These are phyloP conservation scores for Antheraea pernyi DNA, from an alignment of 1,140 invertebrate species.

Conservation along the genomic window DNA sequence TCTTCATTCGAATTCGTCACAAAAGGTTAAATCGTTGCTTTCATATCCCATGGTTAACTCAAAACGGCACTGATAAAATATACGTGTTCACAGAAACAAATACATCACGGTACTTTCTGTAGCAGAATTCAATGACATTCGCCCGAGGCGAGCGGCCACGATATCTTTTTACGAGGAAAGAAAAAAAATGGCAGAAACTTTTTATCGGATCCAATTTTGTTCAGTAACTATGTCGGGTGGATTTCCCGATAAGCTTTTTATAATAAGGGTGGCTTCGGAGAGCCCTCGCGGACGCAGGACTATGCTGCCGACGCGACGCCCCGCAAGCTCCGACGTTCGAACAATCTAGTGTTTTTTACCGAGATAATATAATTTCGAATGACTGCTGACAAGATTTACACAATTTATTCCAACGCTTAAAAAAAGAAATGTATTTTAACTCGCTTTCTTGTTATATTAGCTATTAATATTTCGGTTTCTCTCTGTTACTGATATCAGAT, in stretches of 20 bases:
- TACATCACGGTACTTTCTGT: slow-evolving; percentile 35
- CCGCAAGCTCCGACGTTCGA: not conserved
- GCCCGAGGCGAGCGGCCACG: slow-evolving; percentile 36
- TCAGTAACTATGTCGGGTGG: slow-evolving; percentile 46
- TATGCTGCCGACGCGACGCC: not conserved
- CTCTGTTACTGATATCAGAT: no score
- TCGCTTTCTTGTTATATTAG: no score
- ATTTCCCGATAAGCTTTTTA: slow-evolving; percentile 55
- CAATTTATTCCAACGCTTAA: not conserved
- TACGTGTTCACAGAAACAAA: slow-evolving; percentile 3
- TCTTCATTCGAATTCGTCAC: no score
- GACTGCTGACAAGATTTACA: not conserved
- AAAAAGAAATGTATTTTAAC: not conserved
- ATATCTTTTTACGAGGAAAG: slow-evolving; percentile 57
- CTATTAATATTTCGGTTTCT: no score
- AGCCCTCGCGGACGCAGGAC: not conserved
- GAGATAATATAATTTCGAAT: not conserved
- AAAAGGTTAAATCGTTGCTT: not conserved
- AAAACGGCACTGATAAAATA: slow-evolving; percentile 15
- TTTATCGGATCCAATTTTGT: slow-evolving; percentile 59
- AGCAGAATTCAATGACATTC: slow-evolving; percentile 56
- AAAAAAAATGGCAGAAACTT: slow-evolving; percentile 47
- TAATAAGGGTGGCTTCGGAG: slow-evolving; percentile 34
- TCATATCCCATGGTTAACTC: slow-evolving; percentile 19
- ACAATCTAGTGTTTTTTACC: not conserved